Base-by-base conservation (phyloP, 2,888 invertebrate species). In the Diaprepes abbreviatus region DNA sequence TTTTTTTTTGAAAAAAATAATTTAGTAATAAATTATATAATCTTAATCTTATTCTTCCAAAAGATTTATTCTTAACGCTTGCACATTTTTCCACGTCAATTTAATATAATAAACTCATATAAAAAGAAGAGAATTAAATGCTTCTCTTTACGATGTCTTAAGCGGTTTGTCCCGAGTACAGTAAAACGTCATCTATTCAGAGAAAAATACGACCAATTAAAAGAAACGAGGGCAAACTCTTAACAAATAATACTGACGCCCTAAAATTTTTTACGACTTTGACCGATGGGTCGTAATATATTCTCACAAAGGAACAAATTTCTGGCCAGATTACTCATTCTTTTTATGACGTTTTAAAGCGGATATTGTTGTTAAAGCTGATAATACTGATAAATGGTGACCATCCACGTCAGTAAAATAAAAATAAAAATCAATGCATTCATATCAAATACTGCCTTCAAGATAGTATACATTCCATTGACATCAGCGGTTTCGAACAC, bases 201-300 rank as follows among this genome's bases (percentile, higher is more conserved):
- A 67, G 62, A 63, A 67, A 71, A 71, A 67, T 71, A 71, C 67
- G 71, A 71, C 63, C 70, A 71, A 71, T 71, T 71, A 71, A 71
- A 66, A 62, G 70, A 63, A 70, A 71, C 70, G 70, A 66, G 66
- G 70, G 70, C 66, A 66, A 71, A 71, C 70, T 66, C 70, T 71
- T 66, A 71, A 71, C 66, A 71, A 71, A 71, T 66, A 67, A 66
- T 71, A 67, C 67, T 55, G 63, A 66, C 67, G 67, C 71, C 66
- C 71, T 64, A 52, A 71, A 71, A 67, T 64, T 66, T 70, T 70
- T 71, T 71, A 71, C 66, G 55, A 38, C 71, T 64, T 40, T 67
- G 71, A 67, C 71, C 67, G 71, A 71, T 71, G 55, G 66, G 31
- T 70, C 62, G 43, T 71, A 64, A 67, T 71, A 57, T 71, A 67